phyloP scores from a whole-genome alignment of 2,888 invertebrate species.

The Tricholauxania praeusta region DNA sequence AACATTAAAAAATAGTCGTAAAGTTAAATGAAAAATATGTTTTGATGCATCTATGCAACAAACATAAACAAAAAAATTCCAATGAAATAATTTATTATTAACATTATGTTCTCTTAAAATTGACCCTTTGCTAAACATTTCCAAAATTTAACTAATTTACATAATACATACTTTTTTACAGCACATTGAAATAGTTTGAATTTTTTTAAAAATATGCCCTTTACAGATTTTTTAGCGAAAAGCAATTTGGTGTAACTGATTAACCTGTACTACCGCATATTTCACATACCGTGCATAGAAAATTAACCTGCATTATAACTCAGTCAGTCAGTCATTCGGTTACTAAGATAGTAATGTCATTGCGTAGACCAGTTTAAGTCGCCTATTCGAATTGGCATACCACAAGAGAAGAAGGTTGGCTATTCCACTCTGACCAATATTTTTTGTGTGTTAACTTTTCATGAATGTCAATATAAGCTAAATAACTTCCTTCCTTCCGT shows the following conservation, averaged over 20 bases:
- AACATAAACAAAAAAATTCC: too few species aligned
- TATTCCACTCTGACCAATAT: slow-evolving; percentile 38
- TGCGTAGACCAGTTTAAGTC: neutral
- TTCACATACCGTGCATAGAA: too few species aligned
- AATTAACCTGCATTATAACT: neutral
- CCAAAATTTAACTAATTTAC: neutral
- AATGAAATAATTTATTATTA: too few species aligned
- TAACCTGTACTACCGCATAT: too few species aligned
- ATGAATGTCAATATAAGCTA: slow-evolving; percentile 3
- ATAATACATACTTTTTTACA: slow-evolving; percentile 1
- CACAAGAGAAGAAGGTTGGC: slow-evolving; percentile 28
- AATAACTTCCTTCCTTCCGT: slow-evolving; percentile 24
- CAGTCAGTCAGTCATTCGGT: neutral
- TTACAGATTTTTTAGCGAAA: neutral
- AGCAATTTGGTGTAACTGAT: neutral
- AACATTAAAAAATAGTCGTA: too few species aligned
- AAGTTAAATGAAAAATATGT: too few species aligned
- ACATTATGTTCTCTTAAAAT: too few species aligned
- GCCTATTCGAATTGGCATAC: slow-evolving; percentile 15
- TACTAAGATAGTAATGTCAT: neutral
- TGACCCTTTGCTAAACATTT: neutral
- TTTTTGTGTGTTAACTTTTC: neutral
- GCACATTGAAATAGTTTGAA: slow-evolving; percentile 26
- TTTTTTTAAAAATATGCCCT: neutral
- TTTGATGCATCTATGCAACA: too few species aligned